Conservation (phyloP, 2,113 vertebrate species). For the Pycnonotus jocosus region DNA sequence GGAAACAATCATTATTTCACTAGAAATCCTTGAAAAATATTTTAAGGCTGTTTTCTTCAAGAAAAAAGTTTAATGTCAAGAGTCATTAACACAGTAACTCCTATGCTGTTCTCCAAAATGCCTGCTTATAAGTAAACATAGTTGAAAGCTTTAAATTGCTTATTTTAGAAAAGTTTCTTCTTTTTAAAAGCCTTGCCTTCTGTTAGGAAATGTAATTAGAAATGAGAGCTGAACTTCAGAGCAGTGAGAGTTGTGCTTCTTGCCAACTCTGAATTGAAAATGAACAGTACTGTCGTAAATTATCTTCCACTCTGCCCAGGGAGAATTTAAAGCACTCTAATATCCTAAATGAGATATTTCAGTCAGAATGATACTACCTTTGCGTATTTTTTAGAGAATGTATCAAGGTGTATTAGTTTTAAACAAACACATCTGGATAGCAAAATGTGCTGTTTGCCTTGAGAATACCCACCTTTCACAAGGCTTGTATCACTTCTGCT, state of each 20-base stretch:
- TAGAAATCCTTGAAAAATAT: neutral
- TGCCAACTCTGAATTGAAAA: neutral
- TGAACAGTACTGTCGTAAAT: neutral
- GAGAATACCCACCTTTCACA: neutral
- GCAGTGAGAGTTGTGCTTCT: neutral
- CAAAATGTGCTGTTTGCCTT: neutral
- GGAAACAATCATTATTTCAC: neutral
- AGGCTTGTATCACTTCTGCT: neutral
- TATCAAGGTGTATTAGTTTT: neutral
- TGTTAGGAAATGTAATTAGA: neutral
- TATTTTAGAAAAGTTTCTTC: neutral
- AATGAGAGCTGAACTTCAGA: neutral
- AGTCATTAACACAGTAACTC: neutral
- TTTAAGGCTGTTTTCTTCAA: neutral
- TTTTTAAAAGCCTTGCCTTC: neutral
- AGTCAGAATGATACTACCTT: neutral
- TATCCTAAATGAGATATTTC: neutral
- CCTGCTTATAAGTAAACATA: neutral
- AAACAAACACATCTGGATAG: neutral
- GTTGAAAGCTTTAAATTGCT: neutral
- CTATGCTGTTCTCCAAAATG: neutral
- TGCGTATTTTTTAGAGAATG: neutral
- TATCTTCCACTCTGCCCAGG: neutral
- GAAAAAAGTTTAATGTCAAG: neutral
- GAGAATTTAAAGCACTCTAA: neutral